Conservation (phyloP, 2,113 vertebrate species). For the Dendropsophus ebraccatus region DNA sequence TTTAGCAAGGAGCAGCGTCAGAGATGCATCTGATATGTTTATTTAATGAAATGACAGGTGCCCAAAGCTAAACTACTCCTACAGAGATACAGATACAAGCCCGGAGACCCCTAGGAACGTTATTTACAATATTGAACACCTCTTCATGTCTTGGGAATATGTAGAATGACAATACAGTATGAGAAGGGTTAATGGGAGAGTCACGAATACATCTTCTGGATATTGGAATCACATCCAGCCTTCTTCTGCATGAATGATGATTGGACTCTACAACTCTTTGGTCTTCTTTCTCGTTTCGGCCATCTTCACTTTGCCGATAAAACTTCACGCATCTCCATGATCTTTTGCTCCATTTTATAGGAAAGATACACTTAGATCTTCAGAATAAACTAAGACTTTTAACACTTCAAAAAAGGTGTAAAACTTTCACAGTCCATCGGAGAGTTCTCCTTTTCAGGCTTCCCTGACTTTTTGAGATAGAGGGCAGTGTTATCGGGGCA, state of each 20-base stretch:
- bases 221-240: background rate
- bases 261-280: too few species aligned
- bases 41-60: constrained; percentile 40
- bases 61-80: constrained; percentile 23
- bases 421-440: background rate
- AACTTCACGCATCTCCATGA: background rate
- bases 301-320: background rate
- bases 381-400: background rate
- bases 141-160: background rate
- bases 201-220: background rate
- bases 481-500: background rate
- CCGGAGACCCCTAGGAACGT: background rate
- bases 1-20: background rate
- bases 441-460: background rate
- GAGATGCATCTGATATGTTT: constrained; percentile 53
- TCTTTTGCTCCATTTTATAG: background rate
- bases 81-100: constrained; percentile 22
- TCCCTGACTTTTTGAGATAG: background rate
- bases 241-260: background rate
- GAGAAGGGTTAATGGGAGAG: background rate
- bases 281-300: background rate
- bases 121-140: constrained; percentile 33
- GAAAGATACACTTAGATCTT: background rate
- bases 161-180: background rate
- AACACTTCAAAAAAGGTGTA: background rate